Evolutionary conservation across 2,888 invertebrate genomes (phyloP), one percentile per base, ranked within the genome.

Genomic region (Syritta pipiens): DNA sequence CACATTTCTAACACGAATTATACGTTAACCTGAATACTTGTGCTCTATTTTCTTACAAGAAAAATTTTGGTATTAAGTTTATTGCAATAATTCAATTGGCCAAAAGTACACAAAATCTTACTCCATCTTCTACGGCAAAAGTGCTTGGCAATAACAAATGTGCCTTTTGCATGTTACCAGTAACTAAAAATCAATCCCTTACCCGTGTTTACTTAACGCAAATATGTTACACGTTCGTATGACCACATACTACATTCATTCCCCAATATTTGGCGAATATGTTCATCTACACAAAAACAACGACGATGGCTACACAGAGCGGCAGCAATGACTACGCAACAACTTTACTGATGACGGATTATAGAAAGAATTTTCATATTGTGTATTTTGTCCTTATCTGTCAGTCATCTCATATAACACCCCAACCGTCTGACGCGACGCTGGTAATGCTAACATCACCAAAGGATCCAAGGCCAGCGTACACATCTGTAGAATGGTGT

Each of bases 261-360:
- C 55, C 44, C 44, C 35, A 22, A 42, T 42, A 42, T 55, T 77
- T 51, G 51, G 51, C 59, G 55, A 71, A 65, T 51, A 77, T 65
- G 71, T 71, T 71, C 59, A 77, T 77, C 59, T 59, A 19, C 51
- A 77, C 71, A 40, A 71, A 77, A 71, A 65, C 69, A 26, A 46
- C 37, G 59, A 37, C 55, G 55, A 49, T 62, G 40, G 17, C 55
- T 37, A 44, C 20, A 37, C 12, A 46, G 10, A 35, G 20, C 48
- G 26, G 10, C 67, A 9, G 14, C 30, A 30, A 30, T 24, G 14
- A 55, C 60, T 9, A 12, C 17, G 32, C 51, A 7, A 49, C 22
- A 48, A 60, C 24, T 24, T 24, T 7, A 17, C 40, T 20, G 55
- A 62, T 40, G 40, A 22, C 46, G 65, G 63, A 77, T 77, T 65